Evolutionary conservation across 2,888 invertebrate species (phyloP), one percentile per base, ranked within the genome.

Genomic region (Bellardia bayeri): DNA sequence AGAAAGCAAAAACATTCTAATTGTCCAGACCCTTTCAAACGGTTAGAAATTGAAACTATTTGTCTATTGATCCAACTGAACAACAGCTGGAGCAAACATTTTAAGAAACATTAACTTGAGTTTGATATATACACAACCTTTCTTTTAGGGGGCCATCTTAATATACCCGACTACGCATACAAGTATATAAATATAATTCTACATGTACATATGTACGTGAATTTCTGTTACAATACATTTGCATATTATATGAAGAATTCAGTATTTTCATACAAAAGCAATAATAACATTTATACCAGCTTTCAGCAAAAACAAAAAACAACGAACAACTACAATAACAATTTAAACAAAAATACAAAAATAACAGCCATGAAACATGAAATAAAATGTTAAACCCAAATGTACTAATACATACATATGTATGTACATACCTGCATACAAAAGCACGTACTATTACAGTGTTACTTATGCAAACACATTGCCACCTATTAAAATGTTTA

Each of bases 401-500:
- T 23, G 23, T 23, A 23, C 23, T 23, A 0, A 37, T 49, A 58
- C 9, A 23, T 13, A 40, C 33, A 76, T 40, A 33, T 2, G 0
- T 40, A 33, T 2, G 0, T 33, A 4, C 33, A 33, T 33, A 33
- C 3, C 37, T 6, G 6, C 42, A 11, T 72, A 11, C 37, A 71
- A n/a, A 16, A 54, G 6, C 40, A 68, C 76, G 40, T 56, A 66
- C 9, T 16, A n/a, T 16, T 54, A 33, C 30, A 74, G 37, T 74
- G 56, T 58, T 82, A 56, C 68, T 69, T 58, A 69, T 69, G 33
- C 49, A 68, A 37, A 69, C 49, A 69, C 74, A 82, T 82, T 82
- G 66, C 54, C 82, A 82, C 78, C 86, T 78, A 54, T 79, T 74
- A 66, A 86, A 86, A 82, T 72, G 82, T 86, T 82, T 61, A 74